phyloP scores from a whole-genome alignment of 1,140 invertebrate species.

The Drosophila takahashii region DNA sequence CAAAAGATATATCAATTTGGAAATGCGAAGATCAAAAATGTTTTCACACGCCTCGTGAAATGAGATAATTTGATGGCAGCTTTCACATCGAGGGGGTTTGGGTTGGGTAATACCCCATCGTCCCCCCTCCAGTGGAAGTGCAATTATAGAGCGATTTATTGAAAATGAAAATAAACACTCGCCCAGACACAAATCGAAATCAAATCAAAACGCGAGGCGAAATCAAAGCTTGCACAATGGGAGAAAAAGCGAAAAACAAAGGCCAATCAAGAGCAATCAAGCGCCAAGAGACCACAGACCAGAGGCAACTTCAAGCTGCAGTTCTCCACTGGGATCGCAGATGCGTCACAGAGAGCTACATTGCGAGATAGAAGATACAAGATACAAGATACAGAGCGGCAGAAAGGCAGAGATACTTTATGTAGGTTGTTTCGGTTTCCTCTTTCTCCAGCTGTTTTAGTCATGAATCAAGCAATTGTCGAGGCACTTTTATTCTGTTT shows the following conservation, averaged over 20 bases:
- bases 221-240: constrained; percentile 45
- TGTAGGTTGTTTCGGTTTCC: constrained; percentile 47
- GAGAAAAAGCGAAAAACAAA: constrained; percentile 42
- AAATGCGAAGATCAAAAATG: constrained; percentile 58
- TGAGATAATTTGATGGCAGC: constrained; percentile 46
- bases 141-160: constrained; percentile 70
- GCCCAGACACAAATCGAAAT: constrained; percentile 37
- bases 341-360: constrained; percentile 57
- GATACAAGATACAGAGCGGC: constrained; percentile 2
- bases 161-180: constrained; percentile 59
- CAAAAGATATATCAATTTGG: constrained; percentile 53
- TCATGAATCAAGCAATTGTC: constrained; percentile 69
- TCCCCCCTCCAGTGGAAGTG: constrained; percentile 17
- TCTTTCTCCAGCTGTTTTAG: constrained; percentile 39
- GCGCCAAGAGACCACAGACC: constrained; percentile 14
- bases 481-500: constrained; percentile 60
- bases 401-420: constrained; percentile 41
- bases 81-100: constrained; percentile 48
- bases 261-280: constrained; percentile 63
- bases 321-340: constrained; percentile 36
- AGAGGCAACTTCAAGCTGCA: constrained; percentile 34
- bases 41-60: constrained; percentile 65
- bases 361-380: not conserved
- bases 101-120: constrained; percentile 36
- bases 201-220: constrained; percentile 37